phyloP scores from a whole-genome alignment of 2,888 invertebrate genomes.

The Polietes domitor region DNA sequence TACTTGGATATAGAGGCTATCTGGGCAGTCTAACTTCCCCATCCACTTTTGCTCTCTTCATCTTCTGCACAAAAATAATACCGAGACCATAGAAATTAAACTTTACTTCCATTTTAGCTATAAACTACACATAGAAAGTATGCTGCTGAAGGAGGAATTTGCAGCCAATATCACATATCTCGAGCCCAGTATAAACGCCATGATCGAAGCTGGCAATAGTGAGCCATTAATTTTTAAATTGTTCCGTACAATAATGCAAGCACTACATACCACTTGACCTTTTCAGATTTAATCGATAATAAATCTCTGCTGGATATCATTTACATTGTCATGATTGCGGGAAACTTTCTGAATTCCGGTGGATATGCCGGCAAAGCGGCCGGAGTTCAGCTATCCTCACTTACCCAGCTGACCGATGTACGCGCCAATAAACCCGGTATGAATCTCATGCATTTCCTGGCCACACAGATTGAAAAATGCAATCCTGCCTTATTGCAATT shows the following conservation, averaged over 20 bases:
- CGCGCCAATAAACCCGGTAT: conserved; percentile 97
- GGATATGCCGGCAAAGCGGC: conserved; percentile 98
- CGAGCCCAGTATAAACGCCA: conserved; percentile 94
- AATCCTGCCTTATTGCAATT: conserved; percentile 91
- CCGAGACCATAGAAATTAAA: neutral
- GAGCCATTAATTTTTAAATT: conserved; percentile 54
- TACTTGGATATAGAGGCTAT: too few relatives aligned
- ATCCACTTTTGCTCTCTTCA: too few relatives aligned
- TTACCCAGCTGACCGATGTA: conserved; percentile 96
- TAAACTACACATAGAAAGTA: conserved; percentile 95
- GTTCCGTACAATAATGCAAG: too few relatives aligned
- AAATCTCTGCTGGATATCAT: conserved; percentile 91
- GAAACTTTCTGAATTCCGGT: conserved; percentile 97
- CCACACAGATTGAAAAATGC: conserved; percentile 95
- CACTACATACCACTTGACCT: too few relatives aligned
- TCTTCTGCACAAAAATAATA: too few relatives aligned
- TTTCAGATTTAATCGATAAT: conserved; percentile 85
- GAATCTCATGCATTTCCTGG: conserved; percentile 97
- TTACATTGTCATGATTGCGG: conserved; percentile 96
- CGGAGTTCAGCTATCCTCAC: conserved; percentile 94
- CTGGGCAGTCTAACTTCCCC: too few relatives aligned
- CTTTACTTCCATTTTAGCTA: conserved; percentile 84
- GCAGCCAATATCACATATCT: conserved; percentile 93
- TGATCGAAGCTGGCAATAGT: conserved; percentile 94
- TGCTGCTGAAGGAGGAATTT: conserved; percentile 97